phyloP scores from a whole-genome alignment of 2,888 invertebrate genomes.

The Phlogophora meticulosa region DNA sequence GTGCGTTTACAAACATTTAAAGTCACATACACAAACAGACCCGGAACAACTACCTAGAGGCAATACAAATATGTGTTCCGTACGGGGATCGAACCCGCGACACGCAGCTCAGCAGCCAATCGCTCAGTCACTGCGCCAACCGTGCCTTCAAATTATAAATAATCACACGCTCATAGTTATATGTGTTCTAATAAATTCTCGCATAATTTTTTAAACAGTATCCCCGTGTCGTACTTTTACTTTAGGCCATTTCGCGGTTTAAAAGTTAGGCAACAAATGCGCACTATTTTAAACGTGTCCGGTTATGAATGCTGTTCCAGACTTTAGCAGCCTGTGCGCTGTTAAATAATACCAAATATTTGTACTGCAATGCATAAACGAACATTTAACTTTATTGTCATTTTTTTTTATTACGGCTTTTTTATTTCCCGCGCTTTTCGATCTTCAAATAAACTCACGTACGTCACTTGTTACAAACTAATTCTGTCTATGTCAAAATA shows the following conservation, averaged over 20 bases:
- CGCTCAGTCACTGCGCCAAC: too few relatives aligned
- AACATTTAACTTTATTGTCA: too few relatives aligned
- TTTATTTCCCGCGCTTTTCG: neutral
- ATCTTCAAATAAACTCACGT: neutral
- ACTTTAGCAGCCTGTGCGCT: conserved; percentile 6
- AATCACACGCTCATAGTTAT: conserved; percentile 10
- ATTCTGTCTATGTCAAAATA: too few relatives aligned
- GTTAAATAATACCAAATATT: conserved; percentile 26
- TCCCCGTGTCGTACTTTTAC: conserved; percentile 30
- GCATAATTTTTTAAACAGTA: conserved; percentile 47
- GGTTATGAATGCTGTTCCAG: conserved; percentile 34
- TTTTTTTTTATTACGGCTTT: neutral
- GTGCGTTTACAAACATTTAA: too few relatives aligned
- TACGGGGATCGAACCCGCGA: too few relatives aligned
- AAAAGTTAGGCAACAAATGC: conserved; percentile 41
- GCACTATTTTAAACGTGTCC: conserved; percentile 24
- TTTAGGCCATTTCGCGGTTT: conserved; percentile 35
- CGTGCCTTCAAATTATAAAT: neutral
- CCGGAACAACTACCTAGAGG: too few relatives aligned
- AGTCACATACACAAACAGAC: too few relatives aligned
- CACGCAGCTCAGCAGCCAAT: too few relatives aligned
- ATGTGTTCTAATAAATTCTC: conserved; percentile 31
- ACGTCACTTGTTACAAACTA: too few relatives aligned
- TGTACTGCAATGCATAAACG: neutral
- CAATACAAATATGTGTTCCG: too few relatives aligned